These are phyloP conservation scores for Pagrus major DNA, from an alignment of 2,113 vertebrate species.

Conservation along the genomic window DNA sequence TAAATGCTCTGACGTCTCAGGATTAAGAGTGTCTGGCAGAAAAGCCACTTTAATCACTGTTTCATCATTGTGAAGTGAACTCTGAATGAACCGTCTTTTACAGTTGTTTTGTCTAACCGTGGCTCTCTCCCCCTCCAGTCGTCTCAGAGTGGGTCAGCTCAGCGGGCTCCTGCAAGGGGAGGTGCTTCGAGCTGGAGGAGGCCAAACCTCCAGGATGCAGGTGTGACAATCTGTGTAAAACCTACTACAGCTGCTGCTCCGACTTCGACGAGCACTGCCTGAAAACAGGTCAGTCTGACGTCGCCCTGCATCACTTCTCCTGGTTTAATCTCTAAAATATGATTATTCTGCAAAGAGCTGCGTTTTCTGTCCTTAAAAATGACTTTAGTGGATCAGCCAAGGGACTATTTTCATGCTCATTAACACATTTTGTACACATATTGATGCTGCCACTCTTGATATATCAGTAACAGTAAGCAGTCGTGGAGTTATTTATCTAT, in stretches of 20 bases:
- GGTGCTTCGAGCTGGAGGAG: slow-evolving; percentile 97
- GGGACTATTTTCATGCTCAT: not conserved
- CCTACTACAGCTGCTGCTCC: slow-evolving; percentile 95
- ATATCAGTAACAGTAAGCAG: not conserved
- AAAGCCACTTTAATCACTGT: too few relatives aligned
- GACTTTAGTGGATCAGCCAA: too few relatives aligned
- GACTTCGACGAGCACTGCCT: slow-evolving; percentile 96
- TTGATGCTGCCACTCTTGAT: not conserved
- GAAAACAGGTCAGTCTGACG: slow-evolving; percentile 90
- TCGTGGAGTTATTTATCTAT: not conserved
- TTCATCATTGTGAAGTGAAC: too few relatives aligned
- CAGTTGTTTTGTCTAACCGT: slow-evolving; percentile 6
- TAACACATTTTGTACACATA: not conserved
- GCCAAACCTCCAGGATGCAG: slow-evolving; percentile 91
- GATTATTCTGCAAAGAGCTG: not conserved
- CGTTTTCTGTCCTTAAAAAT: too few relatives aligned
- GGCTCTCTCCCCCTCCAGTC: slow-evolving; percentile 30
- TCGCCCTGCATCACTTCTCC: too few relatives aligned
- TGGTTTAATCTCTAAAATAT: not conserved
- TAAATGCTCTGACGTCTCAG: not conserved
- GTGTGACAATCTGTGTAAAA: slow-evolving; percentile 98
- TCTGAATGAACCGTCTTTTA: too few relatives aligned
- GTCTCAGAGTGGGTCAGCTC: slow-evolving; percentile 90
- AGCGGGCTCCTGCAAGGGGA: slow-evolving; percentile 92
- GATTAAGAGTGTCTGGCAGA: not conserved